Percentiles rank a stretch among this genome's conserved stretches.
phyloP scores from a whole-genome alignment of 2,888 invertebrate genomes.

The Aleiodes leptofemur region DNA sequence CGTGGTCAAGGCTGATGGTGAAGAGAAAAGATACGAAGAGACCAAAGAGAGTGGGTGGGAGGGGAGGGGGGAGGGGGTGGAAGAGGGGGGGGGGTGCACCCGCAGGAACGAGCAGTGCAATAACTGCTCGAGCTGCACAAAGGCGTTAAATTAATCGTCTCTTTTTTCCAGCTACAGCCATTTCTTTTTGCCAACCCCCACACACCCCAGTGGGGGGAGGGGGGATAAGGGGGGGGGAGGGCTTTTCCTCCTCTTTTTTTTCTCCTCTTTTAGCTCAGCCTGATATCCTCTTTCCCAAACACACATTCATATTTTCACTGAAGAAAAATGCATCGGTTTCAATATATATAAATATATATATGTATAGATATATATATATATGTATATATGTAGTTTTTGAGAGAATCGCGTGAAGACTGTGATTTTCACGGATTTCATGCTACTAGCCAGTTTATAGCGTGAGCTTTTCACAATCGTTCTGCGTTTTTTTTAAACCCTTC shows the following conservation, averaged over 20 bases:
- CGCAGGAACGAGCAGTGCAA: slow-evolving; percentile 14
- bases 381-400: no score
- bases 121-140: slow-evolving; percentile 25
- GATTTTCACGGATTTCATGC: background rate
- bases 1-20: slow-evolving; percentile 46
- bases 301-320: no score
- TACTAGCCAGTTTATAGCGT: background rate
- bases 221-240: no score
- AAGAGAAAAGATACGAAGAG: slow-evolving; percentile 9
- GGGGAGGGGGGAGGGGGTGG: background rate
- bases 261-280: no score
- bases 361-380: no score
- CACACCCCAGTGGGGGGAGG: no score
- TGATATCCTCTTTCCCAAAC: no score
- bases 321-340: no score
- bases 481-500: no score
- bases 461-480: background rate
- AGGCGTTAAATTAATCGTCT: slow-evolving; percentile 20
- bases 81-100: background rate
- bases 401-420: no score
- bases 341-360: no score
- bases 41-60: background rate
- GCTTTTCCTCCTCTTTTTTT: background rate
- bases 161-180: background rate
- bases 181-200: background rate